phyloP scores from a whole-genome alignment of 2,888 invertebrate species.

The Platypus cylindrus region DNA sequence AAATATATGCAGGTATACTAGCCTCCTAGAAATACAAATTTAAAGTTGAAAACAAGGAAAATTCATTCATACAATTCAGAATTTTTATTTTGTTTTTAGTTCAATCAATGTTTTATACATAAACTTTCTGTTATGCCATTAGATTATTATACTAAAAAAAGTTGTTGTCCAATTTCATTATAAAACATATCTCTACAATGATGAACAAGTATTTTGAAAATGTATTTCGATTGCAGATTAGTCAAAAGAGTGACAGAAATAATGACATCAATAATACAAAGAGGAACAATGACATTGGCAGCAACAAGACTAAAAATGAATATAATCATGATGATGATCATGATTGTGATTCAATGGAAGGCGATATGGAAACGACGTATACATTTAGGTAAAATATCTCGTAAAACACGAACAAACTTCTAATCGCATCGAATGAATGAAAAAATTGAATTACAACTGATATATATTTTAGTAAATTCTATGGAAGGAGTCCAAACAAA shows the following conservation, averaged over 20 bases:
- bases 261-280: conserved; percentile 12
- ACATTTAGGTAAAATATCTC: conserved; percentile 10
- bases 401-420: no score
- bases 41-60: no score
- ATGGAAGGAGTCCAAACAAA: conserved; percentile 13
- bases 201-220: no score
- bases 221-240: conserved; percentile 8
- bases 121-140: no score
- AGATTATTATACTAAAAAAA: no score
- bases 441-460: background rate
- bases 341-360: conserved; percentile 27
- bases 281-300: conserved; percentile 4
- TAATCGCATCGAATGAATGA: background rate
- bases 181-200: no score
- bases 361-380: conserved; percentile 19
- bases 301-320: conserved; percentile 5
- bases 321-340: conserved; percentile 9
- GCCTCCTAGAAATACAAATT: no score
- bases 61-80: no score
- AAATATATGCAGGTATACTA: no score
- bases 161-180: no score
- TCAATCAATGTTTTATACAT: no score
- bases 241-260: conserved; percentile 11
- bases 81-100: no score
- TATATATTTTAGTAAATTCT: conserved; percentile 11